Evolutionary conservation across 2,113 vertebrate genomes (phyloP), one percentile per base, ranked within the genome.

Genomic region (Rhea americana): DNA sequence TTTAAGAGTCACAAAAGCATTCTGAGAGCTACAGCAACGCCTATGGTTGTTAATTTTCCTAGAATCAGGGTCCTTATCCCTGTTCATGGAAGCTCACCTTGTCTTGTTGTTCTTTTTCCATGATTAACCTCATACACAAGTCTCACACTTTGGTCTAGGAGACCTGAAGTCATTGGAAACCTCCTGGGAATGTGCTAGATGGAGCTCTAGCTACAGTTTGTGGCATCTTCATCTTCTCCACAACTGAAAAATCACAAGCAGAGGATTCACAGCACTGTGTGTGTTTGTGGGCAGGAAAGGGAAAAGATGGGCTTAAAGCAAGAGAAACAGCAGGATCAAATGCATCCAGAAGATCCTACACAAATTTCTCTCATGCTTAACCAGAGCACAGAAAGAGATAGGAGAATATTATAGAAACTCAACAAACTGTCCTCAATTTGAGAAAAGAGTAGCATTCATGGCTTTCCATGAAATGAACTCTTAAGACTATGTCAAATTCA

Each of bases 201-300:
- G 80, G 37, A 96, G 77, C 14, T 94, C 24, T 76, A 94, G 77
- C 83, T 58, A 83, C 25, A 20, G n/a, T 80, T 70, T 82, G 73
- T 81, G 66, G 28, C 39, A 83, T 76, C 83, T 91, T 94, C 76
- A 13, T 37, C 51, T 84, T 86, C 82, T 93, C 50, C 91, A 79
- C 37, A 76, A 51, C 53, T 16, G 17, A 58, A 82, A 86, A 90
- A 76, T 30, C 19, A 8, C 0, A 7, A 85, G 21, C 68, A 81
- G 65, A 32, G 70, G 25, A 58, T 37, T 0, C 55, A 0, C 50
- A 83, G 35, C 26, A 73, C 45, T 30, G 45, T 0, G 1, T 30
- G 41, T 9, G 45, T 6, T 62, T 61, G 84, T 70, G 83, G 41
- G 47, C 66, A 82, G 28, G 66, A 62, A 82, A 85, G 70, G n/a